Base-by-base conservation (phyloP, 2,797 vertebrate genomes). In the Lindbergichthys nudifrons region DNA sequence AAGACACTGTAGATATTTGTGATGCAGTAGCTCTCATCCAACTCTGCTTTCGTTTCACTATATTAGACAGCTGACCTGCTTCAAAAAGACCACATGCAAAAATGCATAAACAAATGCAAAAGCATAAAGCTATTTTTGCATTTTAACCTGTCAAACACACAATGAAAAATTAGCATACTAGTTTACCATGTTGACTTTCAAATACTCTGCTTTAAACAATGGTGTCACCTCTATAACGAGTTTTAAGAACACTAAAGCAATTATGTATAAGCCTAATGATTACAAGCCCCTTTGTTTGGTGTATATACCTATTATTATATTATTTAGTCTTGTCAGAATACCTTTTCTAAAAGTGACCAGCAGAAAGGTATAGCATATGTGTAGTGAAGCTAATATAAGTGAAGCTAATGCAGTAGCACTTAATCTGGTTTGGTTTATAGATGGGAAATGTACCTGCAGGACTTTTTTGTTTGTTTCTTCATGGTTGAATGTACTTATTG, bases 1-100 rank as follows among this genome's bases (percentile, higher is more conserved):
- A 13, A 2, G 5, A 36, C 59, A 48, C 67, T 23, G 16, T 5
- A 52, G 32, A 61, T 21, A 36, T 46, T 19, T 68, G 46, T 73
- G 9, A 10, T 32, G 7, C 3, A 39, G 32, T 12, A 58, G 18
- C 15, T 77, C 3, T 39, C 13, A 12, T 15, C 14, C 12, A n/a
- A 26, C 42, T 61, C 54, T 14, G 7, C 16, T 75, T 66, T 70
- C 14, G 54, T 47, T 53, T 80, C 54, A 6, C 51, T 52, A 56
- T 15, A 6, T 47, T 36, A 2, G 5, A 41, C 6, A 14, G 36
- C 15, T 42, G 19, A 65, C 42, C 8, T 42, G 0, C 48, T 23
- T 63, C 30, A 50, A 65, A 70, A 41, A 41, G 16, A 39, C 1
- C 3, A 26, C 26, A 58, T 45, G 9, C 19, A 57, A 21, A 66